Base-by-base conservation (phyloP, 2,113 vertebrate species). In the Regulus satrapa region DNA sequence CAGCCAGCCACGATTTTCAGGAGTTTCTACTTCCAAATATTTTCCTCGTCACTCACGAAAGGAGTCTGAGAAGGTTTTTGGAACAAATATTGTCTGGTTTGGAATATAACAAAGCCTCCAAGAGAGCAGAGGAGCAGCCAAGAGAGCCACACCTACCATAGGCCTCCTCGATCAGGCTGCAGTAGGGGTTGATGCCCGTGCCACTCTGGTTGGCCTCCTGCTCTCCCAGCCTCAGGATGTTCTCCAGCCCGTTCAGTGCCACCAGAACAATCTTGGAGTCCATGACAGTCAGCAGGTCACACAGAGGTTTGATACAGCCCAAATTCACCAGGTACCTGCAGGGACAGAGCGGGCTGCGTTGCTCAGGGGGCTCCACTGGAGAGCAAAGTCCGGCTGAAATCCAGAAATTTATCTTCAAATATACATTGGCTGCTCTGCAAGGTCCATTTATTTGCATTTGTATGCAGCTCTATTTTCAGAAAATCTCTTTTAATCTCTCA, bases 261-360 rank as follows among this genome's bases (percentile, higher is more conserved):
- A 99, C 99, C 94, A 99, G 99, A 13, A 99, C 99, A 18, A 99
- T 99, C 98, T 99, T 99, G 5, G 99, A 99, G 97, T 99, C 99
- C 99, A 99, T 99, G 75, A 99, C 99, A 2, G 99, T 99, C 83
- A 99, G 98, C 89, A 99, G 98, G 92, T 99, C 99, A 69, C 99
- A 99, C 11, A 99, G 97, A 9, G 99, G 99, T 68, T 99, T 99
- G 95, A 99, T 99, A 77, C 99, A 99, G 76, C 99, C 99, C 97
- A 99, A 92, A 93, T 99, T 99, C 40, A 99, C 99, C 93, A 99
- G 97, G 94, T 99, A 99, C 85, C 99, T 99, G 88, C 43, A 34
- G 71, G 3, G 23, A 64, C 81, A 76, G 48, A 85, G 31, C 26
- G 76, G 41, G n/a, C n/a, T n/a, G n/a, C n/a, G n/a, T n/a, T n/a